Conservation (phyloP, 2,113 vertebrate species). For the Triplophysa siluroides region DNA sequence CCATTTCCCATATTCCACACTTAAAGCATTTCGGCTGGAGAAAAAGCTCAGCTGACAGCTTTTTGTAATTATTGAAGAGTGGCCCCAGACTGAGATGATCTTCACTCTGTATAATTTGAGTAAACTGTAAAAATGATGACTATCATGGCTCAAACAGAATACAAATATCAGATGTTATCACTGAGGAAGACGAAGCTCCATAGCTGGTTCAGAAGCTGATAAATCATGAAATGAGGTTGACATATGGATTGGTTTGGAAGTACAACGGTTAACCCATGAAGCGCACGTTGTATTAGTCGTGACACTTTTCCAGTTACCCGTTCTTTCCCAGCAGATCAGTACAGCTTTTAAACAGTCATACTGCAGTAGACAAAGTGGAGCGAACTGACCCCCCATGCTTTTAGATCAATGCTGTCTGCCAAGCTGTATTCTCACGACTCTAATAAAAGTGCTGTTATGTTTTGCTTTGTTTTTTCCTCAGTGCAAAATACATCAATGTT, state of each 20-base stretch:
- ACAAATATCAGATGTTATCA: background rate
- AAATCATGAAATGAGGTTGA: background rate
- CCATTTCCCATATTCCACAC: constrained; percentile 7
- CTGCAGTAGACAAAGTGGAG: constrained; percentile 32
- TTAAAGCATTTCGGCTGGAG: background rate
- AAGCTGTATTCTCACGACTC: background rate
- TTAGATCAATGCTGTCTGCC: constrained; percentile 22
- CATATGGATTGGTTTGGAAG: background rate
- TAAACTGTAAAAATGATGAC: background rate
- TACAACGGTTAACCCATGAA: background rate
- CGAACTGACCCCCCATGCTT: constrained; percentile 15
- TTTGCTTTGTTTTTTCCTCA: no score
- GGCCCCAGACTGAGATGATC: constrained; percentile 27
- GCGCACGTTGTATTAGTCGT: background rate
- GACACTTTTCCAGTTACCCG: constrained; percentile 3
- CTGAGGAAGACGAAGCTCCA: background rate
- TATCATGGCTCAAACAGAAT: background rate
- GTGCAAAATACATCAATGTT: no score
- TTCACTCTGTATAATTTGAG: background rate
- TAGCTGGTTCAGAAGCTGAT: background rate
- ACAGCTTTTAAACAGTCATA: constrained; percentile 36
- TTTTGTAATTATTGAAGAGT: constrained; percentile 4
- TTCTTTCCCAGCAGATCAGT: constrained; percentile 15
- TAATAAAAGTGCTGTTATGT: background rate
- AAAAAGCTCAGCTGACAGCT: background rate